Base-by-base conservation (phyloP, 2,888 invertebrate genomes). In the Willowsia nigromaculata region DNA sequence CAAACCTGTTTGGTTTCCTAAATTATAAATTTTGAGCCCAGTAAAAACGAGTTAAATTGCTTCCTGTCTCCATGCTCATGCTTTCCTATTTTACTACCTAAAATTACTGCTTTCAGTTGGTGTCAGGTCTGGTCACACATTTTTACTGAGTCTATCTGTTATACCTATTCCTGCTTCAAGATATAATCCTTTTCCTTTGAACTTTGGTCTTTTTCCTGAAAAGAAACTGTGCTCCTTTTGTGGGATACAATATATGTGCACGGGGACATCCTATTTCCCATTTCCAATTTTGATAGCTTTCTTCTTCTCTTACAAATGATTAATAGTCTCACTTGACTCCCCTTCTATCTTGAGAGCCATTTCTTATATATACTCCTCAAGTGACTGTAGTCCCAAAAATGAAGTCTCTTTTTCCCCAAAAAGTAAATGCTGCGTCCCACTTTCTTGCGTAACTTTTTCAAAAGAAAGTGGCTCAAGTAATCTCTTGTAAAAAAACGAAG, bases 291-390 rank as follows among this genome's bases (percentile, higher is more conserved):
- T 85, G 76, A 76, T 85, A 85, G 56, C 56, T 53, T 59, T 47
- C 68, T 50, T 25, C 22, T 50, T 43, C 50, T 30, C 47, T 43
- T 25, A 33, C 47, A 65, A 85, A 85, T 85, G 85, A 85, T 85
- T 85, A 85, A 85, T 85, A 85, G 85, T 85, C 85, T 71, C 84
- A 71, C 71, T 85, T 85, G 85, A 85, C 85, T 76, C 47, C 40
- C n/a, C 43, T 76, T 76, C 62, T 76, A 30, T 56, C 74, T 27
- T 40, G 78, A 74, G 74, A 74, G 74, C n/a, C 74, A 47, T 74
- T 74, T 74, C 43, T 74, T 74, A 74, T 15, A 47, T 5, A 47
- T 4, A 27, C 74, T 71, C 1, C 40, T 40, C 68, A n/a, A 74
- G 47, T 47, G 74, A 74, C 1, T 71, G 18, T 9, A 74, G 40